Evolutionary conservation across 2,888 invertebrate species (phyloP).

Genomic region (Drosophila lacicola): DNA sequence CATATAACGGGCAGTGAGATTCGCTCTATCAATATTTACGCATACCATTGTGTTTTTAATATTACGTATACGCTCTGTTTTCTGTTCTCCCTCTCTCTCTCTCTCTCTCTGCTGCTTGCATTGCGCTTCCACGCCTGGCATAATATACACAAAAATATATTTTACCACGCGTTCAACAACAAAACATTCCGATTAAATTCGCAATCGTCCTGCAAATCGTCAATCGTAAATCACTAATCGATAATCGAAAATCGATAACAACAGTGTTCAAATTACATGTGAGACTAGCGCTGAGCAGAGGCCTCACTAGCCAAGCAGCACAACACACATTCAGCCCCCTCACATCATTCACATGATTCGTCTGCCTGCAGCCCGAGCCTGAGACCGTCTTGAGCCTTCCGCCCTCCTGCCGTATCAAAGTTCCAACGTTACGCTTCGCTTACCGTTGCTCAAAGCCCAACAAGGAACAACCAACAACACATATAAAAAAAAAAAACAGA

Average conservation of each 20-base stretch:
- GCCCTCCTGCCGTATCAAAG: conserved; percentile 47
- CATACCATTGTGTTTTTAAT: conserved; percentile 73
- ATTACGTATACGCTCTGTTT: conserved; percentile 72
- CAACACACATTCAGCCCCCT: conserved; percentile 46
- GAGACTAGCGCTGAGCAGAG: conserved; percentile 63
- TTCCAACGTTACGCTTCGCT: conserved; percentile 33
- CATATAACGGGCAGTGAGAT: conserved; percentile 23
- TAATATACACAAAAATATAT: conserved; percentile 45
- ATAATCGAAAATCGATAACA: conserved; percentile 57
- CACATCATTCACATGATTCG: conserved; percentile 58
- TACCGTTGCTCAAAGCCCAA: conserved; percentile 46
- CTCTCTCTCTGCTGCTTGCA: conserved; percentile 14
- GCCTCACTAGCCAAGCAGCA: conserved; percentile 62
- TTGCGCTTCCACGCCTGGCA: conserved; percentile 21
- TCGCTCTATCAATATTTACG: conserved; percentile 78
- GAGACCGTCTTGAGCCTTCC: conserved; percentile 52
- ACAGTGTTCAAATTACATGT: conserved; percentile 71
- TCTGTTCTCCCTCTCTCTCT: conserved; percentile 16
- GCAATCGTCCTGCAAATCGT: conserved; percentile 13
- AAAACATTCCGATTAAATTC: conserved; percentile 6
- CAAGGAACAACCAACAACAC: conserved; percentile 26
- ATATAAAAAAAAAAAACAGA: conserved; percentile 1
- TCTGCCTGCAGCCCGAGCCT: conserved; percentile 52
- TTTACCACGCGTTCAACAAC: conserved; percentile 40
- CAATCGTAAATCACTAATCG: conserved; percentile 37